Evolutionary conservation across 2,113 vertebrate species (phyloP).

Genomic region (Pachypanchax playfairii): DNA sequence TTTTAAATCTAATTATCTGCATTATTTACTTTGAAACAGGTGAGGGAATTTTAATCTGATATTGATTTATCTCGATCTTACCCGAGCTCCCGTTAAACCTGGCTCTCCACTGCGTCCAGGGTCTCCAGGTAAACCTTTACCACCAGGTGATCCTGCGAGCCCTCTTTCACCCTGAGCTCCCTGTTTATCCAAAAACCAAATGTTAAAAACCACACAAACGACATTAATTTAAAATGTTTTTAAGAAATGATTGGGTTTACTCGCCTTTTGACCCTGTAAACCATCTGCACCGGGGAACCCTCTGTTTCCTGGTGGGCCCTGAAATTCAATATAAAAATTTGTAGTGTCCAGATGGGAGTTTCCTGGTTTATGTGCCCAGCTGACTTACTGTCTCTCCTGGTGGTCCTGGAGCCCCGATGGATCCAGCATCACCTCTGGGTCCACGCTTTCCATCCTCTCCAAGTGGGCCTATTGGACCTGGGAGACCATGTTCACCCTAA

Average conservation of each 20-base stretch:
- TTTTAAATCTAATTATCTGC: no score
- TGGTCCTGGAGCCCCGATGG: slow-evolving; percentile 84
- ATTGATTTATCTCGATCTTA: slow-evolving; percentile 66
- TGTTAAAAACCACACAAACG: background rate
- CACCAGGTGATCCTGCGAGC: slow-evolving; percentile 81
- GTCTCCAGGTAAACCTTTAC: slow-evolving; percentile 91
- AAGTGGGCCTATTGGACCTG: slow-evolving; percentile 87
- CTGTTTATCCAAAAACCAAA: slow-evolving; percentile 64
- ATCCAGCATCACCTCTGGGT: slow-evolving; percentile 89
- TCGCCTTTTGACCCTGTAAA: slow-evolving; percentile 92
- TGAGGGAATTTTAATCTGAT: no score
- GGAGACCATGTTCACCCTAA: slow-evolving; percentile 89
- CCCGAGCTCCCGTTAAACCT: slow-evolving; percentile 93
- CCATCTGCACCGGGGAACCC: slow-evolving; percentile 96
- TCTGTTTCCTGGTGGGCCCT: slow-evolving; percentile 94
- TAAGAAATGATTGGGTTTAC: background rate
- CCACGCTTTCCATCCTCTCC: slow-evolving; percentile 98
- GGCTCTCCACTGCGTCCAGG: slow-evolving; percentile 92
- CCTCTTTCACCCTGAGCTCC: slow-evolving; percentile 94
- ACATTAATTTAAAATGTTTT: accelerated
- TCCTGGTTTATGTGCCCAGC: background rate
- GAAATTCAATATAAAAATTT: background rate
- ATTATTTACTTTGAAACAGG: no score
- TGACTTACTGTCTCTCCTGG: slow-evolving; percentile 89
- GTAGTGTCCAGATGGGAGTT: background rate